Conservation (phyloP, 2,797 vertebrate genomes). For the Yasuhikotakia modesta region DNA sequence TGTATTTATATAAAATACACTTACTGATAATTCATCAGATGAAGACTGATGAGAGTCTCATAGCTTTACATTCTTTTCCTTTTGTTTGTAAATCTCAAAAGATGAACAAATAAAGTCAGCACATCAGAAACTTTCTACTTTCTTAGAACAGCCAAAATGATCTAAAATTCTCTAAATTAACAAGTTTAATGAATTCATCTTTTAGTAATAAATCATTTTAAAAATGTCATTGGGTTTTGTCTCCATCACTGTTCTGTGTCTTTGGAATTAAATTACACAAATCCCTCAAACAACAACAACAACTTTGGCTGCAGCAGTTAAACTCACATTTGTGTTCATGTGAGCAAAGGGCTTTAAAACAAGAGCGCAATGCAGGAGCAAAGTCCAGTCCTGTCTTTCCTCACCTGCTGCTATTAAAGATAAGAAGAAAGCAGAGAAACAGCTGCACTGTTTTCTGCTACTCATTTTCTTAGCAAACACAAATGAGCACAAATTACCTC, state of each 20-base stretch:
- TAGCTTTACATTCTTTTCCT: neutral
- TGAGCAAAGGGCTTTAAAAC: conserved; percentile 40
- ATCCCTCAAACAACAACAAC: neutral
- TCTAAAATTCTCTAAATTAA: too few relatives aligned
- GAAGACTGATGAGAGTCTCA: too few relatives aligned
- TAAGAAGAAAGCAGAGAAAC: conserved; percentile 36
- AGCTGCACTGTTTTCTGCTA: conserved; percentile 53
- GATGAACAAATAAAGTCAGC: neutral
- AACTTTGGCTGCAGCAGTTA: neutral
- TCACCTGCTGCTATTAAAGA: conserved; percentile 57
- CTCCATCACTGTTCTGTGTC: too few relatives aligned
- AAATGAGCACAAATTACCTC: conserved; percentile 3
- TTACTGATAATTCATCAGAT: too few relatives aligned
- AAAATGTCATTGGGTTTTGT: too few relatives aligned
- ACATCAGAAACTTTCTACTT: neutral
- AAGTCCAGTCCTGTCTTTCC: conserved; percentile 47
- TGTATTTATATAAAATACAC: too few relatives aligned
- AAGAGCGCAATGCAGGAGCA: conserved; percentile 4
- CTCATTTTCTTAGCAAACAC: conserved; percentile 52
- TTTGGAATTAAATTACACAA: neutral
- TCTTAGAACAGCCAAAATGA: too few relatives aligned
- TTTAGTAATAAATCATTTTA: too few relatives aligned
- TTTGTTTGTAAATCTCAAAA: neutral
- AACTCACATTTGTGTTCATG: conserved; percentile 27
- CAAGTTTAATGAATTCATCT: too few relatives aligned